Evolutionary conservation across 2,888 invertebrate genomes (phyloP).

Genomic region (Dolomedes plantarius): DNA sequence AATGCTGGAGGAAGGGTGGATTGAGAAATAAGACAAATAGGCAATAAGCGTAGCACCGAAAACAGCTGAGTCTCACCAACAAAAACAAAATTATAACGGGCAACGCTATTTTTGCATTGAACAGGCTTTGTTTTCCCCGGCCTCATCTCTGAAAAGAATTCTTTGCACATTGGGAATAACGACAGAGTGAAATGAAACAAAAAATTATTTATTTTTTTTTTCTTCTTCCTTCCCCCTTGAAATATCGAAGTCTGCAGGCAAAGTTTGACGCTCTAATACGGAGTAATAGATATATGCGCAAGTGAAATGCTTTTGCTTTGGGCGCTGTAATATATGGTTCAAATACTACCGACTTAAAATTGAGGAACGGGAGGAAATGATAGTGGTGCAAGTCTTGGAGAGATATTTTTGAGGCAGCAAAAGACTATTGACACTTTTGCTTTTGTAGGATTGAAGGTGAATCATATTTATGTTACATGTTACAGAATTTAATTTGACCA

Average conservation of each 20-base stretch:
- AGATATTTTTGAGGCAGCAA: too few relatives aligned
- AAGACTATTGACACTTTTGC: too few relatives aligned
- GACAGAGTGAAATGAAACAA: background rate
- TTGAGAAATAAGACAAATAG: conserved; percentile 60
- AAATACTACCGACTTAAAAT: too few relatives aligned
- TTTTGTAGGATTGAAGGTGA: too few relatives aligned
- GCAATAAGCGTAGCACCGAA: conserved; percentile 50
- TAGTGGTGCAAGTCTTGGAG: too few relatives aligned
- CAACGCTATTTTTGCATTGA: conserved; percentile 55
- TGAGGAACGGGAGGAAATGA: too few relatives aligned
- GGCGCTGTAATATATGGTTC: conserved; percentile 16
- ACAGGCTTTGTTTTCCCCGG: conserved; percentile 39
- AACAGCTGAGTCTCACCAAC: conserved; percentile 54
- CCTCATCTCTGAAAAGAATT: conserved; percentile 22
- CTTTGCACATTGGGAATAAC: conserved; percentile 34
- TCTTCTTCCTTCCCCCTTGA: too few relatives aligned
- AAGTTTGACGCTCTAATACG: conserved; percentile 2
- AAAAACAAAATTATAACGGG: conserved; percentile 51
- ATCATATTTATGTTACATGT: too few relatives aligned
- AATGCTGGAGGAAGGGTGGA: conserved; percentile 25
- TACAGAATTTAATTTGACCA: too few relatives aligned
- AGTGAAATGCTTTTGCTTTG: background rate
- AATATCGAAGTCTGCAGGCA: too few relatives aligned
- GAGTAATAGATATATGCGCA: conserved; percentile 43
- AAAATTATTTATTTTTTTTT: background rate